Percentiles rank a stretch among this genome's conserved stretches.
These are phyloP conservation scores for Tachina fera DNA, from an alignment of 2,888 invertebrate genomes.

Conservation along the genomic window DNA sequence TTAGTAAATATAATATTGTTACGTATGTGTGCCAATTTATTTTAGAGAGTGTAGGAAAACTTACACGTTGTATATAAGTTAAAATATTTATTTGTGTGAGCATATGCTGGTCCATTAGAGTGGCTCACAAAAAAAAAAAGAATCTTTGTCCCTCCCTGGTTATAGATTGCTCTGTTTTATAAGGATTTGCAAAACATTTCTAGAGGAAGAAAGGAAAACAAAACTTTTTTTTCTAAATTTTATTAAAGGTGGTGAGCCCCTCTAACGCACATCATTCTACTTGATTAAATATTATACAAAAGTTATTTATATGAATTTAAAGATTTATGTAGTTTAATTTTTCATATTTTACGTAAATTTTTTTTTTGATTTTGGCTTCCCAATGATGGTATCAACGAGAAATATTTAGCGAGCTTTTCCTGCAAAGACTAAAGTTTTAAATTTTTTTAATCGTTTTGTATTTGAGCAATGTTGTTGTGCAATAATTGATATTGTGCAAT, in stretches of 20 bases:
- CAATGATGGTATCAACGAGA: constrained; percentile 27
- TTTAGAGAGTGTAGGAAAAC: not conserved
- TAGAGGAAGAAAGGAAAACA: no score
- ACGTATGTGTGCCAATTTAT: not conserved
- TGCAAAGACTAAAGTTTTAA: no score
- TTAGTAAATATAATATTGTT: not conserved
- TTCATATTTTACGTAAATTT: not conserved
- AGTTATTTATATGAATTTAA: constrained; percentile 63
- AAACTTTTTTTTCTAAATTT: no score
- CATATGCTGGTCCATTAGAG: not conserved
- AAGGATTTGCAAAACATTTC: no score
- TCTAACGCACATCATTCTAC: constrained; percentile 46
- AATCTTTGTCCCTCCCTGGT: no score
- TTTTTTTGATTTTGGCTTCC: constrained; percentile 15
- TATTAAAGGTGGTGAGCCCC: no score
- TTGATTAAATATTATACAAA: constrained; percentile 65
- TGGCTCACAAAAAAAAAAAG: no score
- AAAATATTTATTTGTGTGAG: not conserved
- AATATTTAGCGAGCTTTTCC: no score
- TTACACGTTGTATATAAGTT: not conserved
- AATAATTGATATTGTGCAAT: no score
- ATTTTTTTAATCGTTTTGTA: no score
- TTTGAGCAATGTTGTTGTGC: no score
- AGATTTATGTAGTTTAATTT: constrained; percentile 48
- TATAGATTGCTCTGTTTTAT: no score